Base-by-base conservation (phyloP, 2,888 invertebrate species). In the Ethmia dodecea region DNA sequence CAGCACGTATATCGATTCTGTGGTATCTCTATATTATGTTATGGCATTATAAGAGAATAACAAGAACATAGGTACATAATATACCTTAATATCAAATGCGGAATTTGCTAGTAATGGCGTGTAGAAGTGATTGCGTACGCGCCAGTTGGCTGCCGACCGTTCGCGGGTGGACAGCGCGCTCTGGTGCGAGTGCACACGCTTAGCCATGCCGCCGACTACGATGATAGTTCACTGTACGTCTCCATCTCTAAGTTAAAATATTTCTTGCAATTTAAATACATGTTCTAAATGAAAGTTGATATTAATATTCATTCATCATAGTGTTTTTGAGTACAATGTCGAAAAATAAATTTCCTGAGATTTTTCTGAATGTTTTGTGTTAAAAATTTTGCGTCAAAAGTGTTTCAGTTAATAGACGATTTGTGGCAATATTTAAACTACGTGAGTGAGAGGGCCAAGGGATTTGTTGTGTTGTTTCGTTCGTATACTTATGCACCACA, bases 141-240 rank as follows among this genome's bases (percentile, higher is more conserved):
- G 76, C 57, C 74, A 79, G 84, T 86, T 76, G 73, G 73, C 73
- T 69, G 79, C 64, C 76, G 76, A 75, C 73, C 80, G 83, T 64
- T 65, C 74, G 69, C 60, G 76, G 63, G 76, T 64, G 70, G 74
- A 72, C 65, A 73, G 74, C 75, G 80, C 71, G 77, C 69, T 52
- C 52, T 55, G 51, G 58, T 60, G 63, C 60, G 62, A 49, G 45
- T 51, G 56, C 52, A 51, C 57, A 53, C 31, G 29, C 37, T 70
- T 68, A 75, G 70, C 60, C 73, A 86, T 86, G 86, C 86, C 86
- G 69, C 86, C 86, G 52, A 84, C 84, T 47, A 79, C 86, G 54
- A 84, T 83, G 79, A 76, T 86, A 65, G 84, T 86, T 68, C 83
- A 79, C 66, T 86, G 84, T 84, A 73, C 78, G 86, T 86, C 61